Conservation (phyloP, 2,113 vertebrate genomes). For the Indicator indicator region DNA sequence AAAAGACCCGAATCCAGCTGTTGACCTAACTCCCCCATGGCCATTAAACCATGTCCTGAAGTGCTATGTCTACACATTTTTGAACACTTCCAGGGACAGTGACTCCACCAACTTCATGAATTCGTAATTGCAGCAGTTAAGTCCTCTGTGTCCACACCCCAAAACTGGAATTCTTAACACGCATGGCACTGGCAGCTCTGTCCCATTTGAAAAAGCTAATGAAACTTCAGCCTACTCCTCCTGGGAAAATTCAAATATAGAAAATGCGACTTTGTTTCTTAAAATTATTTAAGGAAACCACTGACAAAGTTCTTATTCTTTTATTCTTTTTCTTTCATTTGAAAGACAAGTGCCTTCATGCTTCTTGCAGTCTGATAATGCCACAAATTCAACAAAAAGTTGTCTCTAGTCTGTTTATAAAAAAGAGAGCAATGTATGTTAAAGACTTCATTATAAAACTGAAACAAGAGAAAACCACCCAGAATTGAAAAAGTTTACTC, state of each 20-base stretch:
- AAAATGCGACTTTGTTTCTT: background rate
- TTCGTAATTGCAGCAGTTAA: background rate
- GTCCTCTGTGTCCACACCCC: background rate
- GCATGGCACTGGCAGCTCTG: background rate
- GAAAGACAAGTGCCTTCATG: background rate
- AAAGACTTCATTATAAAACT: background rate
- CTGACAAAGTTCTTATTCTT: background rate
- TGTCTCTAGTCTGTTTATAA: background rate
- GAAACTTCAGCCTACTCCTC: background rate
- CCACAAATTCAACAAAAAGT: background rate
- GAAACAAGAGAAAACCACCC: background rate
- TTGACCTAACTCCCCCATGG: too few relatives aligned
- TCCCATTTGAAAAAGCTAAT: background rate
- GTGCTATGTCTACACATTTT: too few relatives aligned
- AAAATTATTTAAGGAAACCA: background rate
- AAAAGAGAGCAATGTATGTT: background rate
- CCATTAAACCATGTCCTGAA: too few relatives aligned
- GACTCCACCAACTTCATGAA: background rate
- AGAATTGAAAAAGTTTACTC: background rate
- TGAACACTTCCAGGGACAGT: too few relatives aligned
- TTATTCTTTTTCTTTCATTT: background rate
- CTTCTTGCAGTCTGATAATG: background rate
- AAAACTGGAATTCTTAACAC: background rate
- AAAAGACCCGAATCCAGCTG: too few relatives aligned
- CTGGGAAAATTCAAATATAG: background rate